These are phyloP conservation scores for Piscicola geometra DNA, from an alignment of 2,888 invertebrate genomes.

Conservation along the genomic window DNA sequence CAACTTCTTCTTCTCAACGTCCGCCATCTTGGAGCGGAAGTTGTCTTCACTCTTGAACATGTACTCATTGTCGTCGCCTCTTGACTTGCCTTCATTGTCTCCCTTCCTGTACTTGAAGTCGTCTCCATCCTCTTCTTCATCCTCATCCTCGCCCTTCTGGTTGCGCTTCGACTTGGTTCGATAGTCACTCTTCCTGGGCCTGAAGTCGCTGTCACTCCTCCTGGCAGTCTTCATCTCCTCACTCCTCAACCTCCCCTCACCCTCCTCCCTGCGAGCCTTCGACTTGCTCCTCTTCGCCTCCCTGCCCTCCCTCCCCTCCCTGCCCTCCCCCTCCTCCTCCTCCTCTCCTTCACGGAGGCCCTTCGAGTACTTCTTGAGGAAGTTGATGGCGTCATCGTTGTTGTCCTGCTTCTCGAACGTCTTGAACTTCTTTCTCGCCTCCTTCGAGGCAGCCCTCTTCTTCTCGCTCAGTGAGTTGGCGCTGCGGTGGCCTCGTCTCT, in stretches of 20 bases:
- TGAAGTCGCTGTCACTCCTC: conserved; percentile 5
- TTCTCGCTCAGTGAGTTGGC: background rate
- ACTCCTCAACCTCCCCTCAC: no score
- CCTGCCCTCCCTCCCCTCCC: background rate
- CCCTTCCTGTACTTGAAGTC: background rate
- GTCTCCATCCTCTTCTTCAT: background rate
- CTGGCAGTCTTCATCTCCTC: background rate
- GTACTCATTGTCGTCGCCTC: background rate
- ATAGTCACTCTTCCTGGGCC: background rate
- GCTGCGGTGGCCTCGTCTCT: background rate
- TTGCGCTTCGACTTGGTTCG: background rate
- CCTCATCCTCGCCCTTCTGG: background rate
- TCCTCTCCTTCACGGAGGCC: background rate
- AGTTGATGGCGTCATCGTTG: background rate
- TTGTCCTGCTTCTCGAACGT: background rate
- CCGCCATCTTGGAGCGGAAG: background rate
- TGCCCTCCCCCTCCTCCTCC: background rate
- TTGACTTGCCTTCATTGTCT: background rate
- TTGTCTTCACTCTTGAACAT: background rate
- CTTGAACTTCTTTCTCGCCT: conserved; percentile 4
- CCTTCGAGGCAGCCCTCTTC: background rate
- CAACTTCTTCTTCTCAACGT: background rate
- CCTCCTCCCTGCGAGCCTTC: no score
- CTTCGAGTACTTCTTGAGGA: background rate
- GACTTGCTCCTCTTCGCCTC: background rate